Evolutionary conservation across 2,113 vertebrate genomes (phyloP), one percentile per base, ranked within the genome.

Genomic region (Erinaceus europaeus): DNA sequence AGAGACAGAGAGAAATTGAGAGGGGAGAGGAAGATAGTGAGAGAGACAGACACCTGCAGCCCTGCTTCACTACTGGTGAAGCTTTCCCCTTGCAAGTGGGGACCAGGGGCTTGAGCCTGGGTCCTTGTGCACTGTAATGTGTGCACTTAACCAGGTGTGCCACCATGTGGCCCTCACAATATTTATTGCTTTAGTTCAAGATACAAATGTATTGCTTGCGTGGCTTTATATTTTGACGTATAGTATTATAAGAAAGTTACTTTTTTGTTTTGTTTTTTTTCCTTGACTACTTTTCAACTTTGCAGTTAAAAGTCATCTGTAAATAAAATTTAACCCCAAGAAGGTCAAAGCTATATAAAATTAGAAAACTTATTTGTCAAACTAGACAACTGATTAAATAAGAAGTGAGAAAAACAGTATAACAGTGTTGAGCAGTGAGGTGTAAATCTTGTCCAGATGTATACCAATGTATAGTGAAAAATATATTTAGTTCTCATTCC

Each of bases 381-480:
- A 95, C 90, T 89, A 88, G 78, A 83, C 94, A 94, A 92, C 96
- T 95, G 95, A 97, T 93, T 95, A 97, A 97, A 96, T 97, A 97
- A 97, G 97, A 98, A 98, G 97, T 97, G 97, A 97, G 95, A 98
- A 96, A 97, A 96, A 94, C 96, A 92, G 53, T 87, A 90, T 74
- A 96, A 94, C 96, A 92, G 53, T 87, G 91, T 74, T 93, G 91
- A 92, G 94, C 95, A 88, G 72, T 96, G 96, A 96, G 94, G 95
- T 97, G 92, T 97, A 93, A 97, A 96, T 94, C 94, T 90, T 91
- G 90, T 69, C 96, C 97, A 97, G 96, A 97, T 97, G 96, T 92
- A 73, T 89, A 94, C 75, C 84, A 21, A 2, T 55, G 89, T 94
- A 92, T 93, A 89, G 29, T 90, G n/a, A 78, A 78, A 88, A 91